Evolutionary conservation across 2,113 vertebrate genomes (phyloP).

Genomic region (Solea senegalensis): DNA sequence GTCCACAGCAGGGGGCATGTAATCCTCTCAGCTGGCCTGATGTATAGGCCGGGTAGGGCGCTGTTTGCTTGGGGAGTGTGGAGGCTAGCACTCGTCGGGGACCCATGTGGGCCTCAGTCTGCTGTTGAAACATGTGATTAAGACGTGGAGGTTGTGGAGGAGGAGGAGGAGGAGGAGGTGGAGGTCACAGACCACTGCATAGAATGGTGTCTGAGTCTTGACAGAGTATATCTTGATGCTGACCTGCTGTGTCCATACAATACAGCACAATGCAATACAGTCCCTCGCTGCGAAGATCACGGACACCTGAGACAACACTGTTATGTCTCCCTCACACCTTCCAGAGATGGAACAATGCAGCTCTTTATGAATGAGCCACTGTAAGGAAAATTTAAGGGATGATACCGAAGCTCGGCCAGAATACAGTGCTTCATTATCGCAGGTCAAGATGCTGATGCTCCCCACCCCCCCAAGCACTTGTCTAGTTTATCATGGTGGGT

Average conservation of each 20-base stretch:
- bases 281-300: conserved; percentile 40
- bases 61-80: conserved; percentile 73
- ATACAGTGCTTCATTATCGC: conserved; percentile 66
- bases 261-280: conserved; percentile 66
- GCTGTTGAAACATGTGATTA: conserved; percentile 67
- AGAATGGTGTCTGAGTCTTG: conserved; percentile 74
- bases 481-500: background rate
- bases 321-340: conserved; percentile 55
- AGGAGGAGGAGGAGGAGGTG: conserved; percentile 36
- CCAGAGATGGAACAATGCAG: conserved; percentile 64
- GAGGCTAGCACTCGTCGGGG: conserved; percentile 51
- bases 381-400: conserved; percentile 59
- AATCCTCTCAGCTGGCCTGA: conserved; percentile 78
- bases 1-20: conserved; percentile 77
- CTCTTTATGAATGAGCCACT: conserved; percentile 65
- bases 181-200: conserved; percentile 62
- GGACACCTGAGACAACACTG: conserved; percentile 43
- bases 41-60: conserved; percentile 66
- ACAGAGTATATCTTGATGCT: conserved; percentile 66
- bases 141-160: conserved; percentile 20
- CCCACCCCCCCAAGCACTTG: conserved; percentile 6
- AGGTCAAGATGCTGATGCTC: conserved; percentile 13
- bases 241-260: conserved; percentile 88
- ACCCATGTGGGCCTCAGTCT: conserved; percentile 29
- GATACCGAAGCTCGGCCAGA: conserved; percentile 21